These are phyloP conservation scores for Lasioglossum calceatum DNA, from an alignment of 2,888 invertebrate species.

Conservation along the genomic window DNA sequence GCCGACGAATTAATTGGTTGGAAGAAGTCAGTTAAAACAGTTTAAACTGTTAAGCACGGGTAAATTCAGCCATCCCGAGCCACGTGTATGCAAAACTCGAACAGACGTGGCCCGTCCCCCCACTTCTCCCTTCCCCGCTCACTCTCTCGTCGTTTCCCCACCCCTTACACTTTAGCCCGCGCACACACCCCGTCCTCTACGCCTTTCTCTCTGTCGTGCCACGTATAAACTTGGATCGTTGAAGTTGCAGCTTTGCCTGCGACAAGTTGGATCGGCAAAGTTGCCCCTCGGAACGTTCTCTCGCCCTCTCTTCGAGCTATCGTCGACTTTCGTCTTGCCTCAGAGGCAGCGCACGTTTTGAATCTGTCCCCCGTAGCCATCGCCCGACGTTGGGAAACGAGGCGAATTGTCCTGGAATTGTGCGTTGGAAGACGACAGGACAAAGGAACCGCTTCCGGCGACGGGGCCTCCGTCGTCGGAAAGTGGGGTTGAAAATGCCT, in stretches of 20 bases:
- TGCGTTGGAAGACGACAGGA: slow-evolving; percentile 24
- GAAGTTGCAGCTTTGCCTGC: slow-evolving; percentile 64
- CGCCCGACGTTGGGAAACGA: slow-evolving; percentile 36
- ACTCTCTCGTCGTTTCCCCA: neutral
- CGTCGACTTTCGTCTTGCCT: slow-evolving; percentile 50
- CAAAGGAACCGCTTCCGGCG: slow-evolving; percentile 52
- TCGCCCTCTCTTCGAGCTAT: slow-evolving; percentile 41
- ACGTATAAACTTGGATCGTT: slow-evolving; percentile 60
- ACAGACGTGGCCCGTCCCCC: slow-evolving; percentile 10
- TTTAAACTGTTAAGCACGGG: slow-evolving; percentile 38
- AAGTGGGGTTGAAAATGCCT: slow-evolving; percentile 30
- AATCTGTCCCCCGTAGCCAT: slow-evolving; percentile 51
- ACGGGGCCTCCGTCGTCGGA: slow-evolving; percentile 22
- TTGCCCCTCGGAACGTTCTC: slow-evolving; percentile 47
- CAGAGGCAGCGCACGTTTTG: slow-evolving; percentile 46
- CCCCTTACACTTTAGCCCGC: neutral
- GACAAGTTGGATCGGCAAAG: slow-evolving; percentile 69
- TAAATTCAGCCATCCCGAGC: slow-evolving; percentile 41
- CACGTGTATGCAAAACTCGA: slow-evolving; percentile 23
- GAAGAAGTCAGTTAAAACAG: slow-evolving; percentile 44
- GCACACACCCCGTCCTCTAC: neutral
- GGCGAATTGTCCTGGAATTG: slow-evolving; percentile 55
- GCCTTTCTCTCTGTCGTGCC: slow-evolving; percentile 36
- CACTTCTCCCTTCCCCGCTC: neutral
- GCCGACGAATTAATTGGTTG: slow-evolving; percentile 33